Evolutionary conservation across 2,888 invertebrate genomes (phyloP).

Genomic region (Pantelozetes paolii): DNA sequence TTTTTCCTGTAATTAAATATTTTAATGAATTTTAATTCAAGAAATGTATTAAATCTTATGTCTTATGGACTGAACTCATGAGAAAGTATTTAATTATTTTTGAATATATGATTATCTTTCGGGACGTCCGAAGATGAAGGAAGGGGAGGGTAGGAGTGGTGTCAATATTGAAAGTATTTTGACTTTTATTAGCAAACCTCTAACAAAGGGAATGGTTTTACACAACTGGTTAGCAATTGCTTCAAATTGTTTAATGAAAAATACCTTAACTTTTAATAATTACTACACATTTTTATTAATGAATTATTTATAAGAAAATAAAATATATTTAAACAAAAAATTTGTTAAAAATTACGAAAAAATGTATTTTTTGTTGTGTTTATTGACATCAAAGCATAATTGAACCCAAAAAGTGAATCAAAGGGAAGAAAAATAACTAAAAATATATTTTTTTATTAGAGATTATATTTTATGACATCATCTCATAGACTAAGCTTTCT

Average conservation of each 20-base stretch:
- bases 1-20: too few species aligned
- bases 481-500: neutral
- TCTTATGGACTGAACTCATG: too few species aligned
- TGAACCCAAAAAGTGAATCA: neutral
- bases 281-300: neutral
- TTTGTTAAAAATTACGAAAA: neutral
- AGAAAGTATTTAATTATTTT: too few species aligned
- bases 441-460: neutral
- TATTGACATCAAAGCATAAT: neutral
- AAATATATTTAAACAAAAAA: too few species aligned
- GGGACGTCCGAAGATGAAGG: neutral
- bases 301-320: constrained; percentile 7
- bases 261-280: neutral
- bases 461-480: neutral
- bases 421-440: neutral
- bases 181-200: neutral
- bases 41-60: too few species aligned
- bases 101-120: neutral
- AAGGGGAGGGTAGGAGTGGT: neutral
- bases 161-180: neutral
- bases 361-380: neutral
- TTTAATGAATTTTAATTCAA: too few species aligned
- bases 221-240: neutral
- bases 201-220: neutral
- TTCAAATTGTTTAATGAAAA: neutral